A percentile compares a stretch with the other conserved stretches of the same genome.
Evolutionary conservation across 1,140 invertebrate species (phyloP).

Genomic region (Pseudomyrmex dendroicus): DNA sequence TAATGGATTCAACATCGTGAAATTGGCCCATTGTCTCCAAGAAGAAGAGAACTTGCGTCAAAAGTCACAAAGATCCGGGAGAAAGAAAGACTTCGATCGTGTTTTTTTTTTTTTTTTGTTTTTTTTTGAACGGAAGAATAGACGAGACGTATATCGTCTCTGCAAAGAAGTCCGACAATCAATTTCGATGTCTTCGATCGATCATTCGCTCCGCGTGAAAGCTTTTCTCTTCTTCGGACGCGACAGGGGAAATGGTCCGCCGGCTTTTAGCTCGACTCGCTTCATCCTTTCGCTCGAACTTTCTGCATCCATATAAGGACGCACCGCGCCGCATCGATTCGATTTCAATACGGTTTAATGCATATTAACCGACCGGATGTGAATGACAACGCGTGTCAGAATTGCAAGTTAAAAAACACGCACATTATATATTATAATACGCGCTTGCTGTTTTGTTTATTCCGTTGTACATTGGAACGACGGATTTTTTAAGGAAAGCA

Average conservation of each 20-base stretch:
- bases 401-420: neutral
- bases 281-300: conserved; percentile 53
- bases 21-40: conserved; percentile 10
- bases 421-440: neutral
- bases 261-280: conserved; percentile 5
- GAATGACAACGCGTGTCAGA: neutral
- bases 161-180: conserved; percentile 22
- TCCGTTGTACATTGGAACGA: too few relatives aligned
- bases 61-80: neutral
- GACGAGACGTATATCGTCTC: neutral
- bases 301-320: conserved; percentile 58
- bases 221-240: conserved; percentile 55
- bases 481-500: too few relatives aligned
- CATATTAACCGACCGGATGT: neutral
- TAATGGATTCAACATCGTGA: conserved; percentile 9
- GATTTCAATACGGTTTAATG: conserved; percentile 1
- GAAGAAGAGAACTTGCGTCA: neutral
- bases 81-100: neutral
- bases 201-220: conserved; percentile 51
- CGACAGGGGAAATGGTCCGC: conserved; percentile 61
- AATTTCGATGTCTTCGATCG: conserved; percentile 47
- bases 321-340: neutral
- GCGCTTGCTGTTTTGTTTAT: neutral
- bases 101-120: too few relatives aligned
- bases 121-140: too few relatives aligned